Evolutionary conservation across 2,888 invertebrate species (phyloP).

Genomic region (Rhabditoides inermis): DNA sequence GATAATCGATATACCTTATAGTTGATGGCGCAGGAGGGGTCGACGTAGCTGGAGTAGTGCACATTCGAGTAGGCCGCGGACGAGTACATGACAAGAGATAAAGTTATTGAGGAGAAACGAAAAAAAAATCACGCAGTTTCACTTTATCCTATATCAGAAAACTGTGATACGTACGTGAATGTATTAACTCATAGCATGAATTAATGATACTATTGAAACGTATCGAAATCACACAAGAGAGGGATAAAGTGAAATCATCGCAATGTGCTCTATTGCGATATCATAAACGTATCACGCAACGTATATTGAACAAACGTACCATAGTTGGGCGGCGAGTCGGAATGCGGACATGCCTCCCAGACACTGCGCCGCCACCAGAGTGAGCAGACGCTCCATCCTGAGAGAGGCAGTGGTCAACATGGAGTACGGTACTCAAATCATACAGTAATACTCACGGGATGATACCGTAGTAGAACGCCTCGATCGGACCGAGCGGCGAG

Average conservation of each 20-base stretch:
- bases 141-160: too few relatives aligned
- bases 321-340: constrained; percentile 32
- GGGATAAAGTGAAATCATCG: too few relatives aligned
- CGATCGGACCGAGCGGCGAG: constrained; percentile 36
- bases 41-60: constrained; percentile 25
- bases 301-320: too few relatives aligned
- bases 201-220: too few relatives aligned
- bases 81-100: constrained; percentile 41
- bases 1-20: constrained; percentile 42
- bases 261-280: too few relatives aligned
- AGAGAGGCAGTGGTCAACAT: constrained; percentile 3
- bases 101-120: too few relatives aligned
- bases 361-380: constrained; percentile 31
- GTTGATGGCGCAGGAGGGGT: constrained; percentile 28
- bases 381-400: constrained; percentile 27
- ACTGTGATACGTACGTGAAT: too few relatives aligned
- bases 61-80: constrained; percentile 27
- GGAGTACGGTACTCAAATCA: neutral
- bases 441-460: constrained; percentile 14
- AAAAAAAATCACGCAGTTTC: too few relatives aligned
- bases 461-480: constrained; percentile 18
- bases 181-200: too few relatives aligned
- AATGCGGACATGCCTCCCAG: constrained; percentile 42
- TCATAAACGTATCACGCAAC: too few relatives aligned
- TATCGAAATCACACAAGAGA: too few relatives aligned